Percentiles rank a stretch among this genome's conserved stretches.
Evolutionary conservation across 1,140 invertebrate genomes (phyloP).

Genomic region (Neodiprion virginianus): DNA sequence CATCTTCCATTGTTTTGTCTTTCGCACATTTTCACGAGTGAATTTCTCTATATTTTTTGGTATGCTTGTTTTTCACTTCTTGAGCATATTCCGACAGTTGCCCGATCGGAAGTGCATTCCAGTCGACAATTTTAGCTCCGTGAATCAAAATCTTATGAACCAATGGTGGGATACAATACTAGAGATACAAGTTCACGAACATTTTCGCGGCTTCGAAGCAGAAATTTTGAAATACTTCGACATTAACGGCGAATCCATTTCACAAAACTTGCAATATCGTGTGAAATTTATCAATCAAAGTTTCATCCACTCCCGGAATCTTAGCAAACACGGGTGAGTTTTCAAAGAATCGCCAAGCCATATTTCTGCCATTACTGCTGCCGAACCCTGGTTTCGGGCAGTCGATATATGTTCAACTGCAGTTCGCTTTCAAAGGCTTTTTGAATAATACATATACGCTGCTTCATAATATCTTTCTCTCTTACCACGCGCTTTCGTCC

Average conservation of each 20-base stretch:
- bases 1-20: constrained; percentile 32
- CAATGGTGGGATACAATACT: constrained; percentile 36
- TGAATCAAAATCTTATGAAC: constrained; percentile 41
- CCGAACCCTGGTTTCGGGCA: constrained; percentile 31
- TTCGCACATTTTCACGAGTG: constrained; percentile 34
- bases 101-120: constrained; percentile 41
- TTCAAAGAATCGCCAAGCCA: constrained; percentile 40
- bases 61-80: constrained; percentile 43
- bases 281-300: constrained; percentile 31
- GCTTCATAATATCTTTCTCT: constrained; percentile 22
- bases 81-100: constrained; percentile 42
- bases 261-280: constrained; percentile 26
- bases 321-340: constrained; percentile 33
- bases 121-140: constrained; percentile 32
- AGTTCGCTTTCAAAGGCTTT: constrained; percentile 19
- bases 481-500: not conserved
- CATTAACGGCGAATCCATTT: constrained; percentile 25
- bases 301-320: constrained; percentile 39
- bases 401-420: constrained; percentile 24
- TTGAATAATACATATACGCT: constrained; percentile 24
- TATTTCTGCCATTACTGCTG: constrained; percentile 45
- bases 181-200: constrained; percentile 34
- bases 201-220: constrained; percentile 25
- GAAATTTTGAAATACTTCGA: constrained; percentile 31
- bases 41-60: constrained; percentile 32